A percentile compares a stretch with the other conserved stretches of the same genome.
These are phyloP conservation scores for Neolamprologus fasciatus DNA, from an alignment of 2,113 vertebrate species.

Conservation along the genomic window DNA sequence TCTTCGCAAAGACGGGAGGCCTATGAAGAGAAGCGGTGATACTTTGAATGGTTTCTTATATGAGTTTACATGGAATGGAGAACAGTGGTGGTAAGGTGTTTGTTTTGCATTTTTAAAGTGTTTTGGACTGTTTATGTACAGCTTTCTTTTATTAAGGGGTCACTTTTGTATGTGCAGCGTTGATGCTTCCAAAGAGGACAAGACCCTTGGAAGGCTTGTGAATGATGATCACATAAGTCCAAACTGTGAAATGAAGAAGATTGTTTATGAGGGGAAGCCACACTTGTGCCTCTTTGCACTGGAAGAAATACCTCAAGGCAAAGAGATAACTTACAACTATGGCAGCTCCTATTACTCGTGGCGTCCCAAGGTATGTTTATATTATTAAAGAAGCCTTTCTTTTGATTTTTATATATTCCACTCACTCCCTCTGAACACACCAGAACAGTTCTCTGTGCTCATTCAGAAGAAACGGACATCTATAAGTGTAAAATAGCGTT, in stretches of 20 bases:
- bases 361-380: background rate
- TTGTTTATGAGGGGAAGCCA: background rate
- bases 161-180: background rate
- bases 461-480: fast-evolving
- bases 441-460: background rate
- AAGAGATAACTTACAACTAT: conserved; percentile 21
- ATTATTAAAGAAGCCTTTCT: background rate
- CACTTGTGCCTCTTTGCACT: conserved; percentile 34
- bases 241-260: conserved; percentile 32
- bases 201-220: conserved; percentile 20
- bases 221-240: conserved; percentile 28
- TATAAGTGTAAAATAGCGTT: background rate
- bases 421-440: background rate
- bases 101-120: background rate
- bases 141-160: background rate
- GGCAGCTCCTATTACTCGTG: background rate
- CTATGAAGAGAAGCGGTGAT: background rate
- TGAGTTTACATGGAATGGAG: conserved; percentile 19
- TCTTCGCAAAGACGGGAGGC: background rate
- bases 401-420: background rate
- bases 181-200: background rate
- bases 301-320: background rate
- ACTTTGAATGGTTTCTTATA: background rate
- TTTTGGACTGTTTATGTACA: background rate
- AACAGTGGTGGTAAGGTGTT: conserved; percentile 1